Conservation (phyloP, 2,888 invertebrate genomes). For the Diaphora mendica region DNA sequence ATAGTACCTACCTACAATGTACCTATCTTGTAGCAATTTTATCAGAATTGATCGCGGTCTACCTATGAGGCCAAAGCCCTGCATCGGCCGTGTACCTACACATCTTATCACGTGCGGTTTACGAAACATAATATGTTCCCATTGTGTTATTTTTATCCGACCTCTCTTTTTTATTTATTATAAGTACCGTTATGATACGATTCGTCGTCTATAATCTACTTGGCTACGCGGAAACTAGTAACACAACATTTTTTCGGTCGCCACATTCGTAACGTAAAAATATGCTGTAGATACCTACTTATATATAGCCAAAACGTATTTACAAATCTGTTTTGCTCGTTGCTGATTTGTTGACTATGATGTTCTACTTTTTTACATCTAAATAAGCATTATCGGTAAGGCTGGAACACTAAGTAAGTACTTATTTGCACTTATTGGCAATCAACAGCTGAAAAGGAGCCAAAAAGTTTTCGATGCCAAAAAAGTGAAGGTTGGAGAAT, state of each 20-base stretch:
- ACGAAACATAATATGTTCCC: conserved; percentile 52
- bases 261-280: conserved; percentile 12
- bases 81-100: conserved; percentile 22
- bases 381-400: not conserved
- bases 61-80: conserved; percentile 30
- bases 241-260: conserved; percentile 34
- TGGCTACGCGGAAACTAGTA: conserved; percentile 38
- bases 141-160: conserved; percentile 61
- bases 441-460: not conserved
- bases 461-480: not conserved
- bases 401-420: not conserved
- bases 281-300: conserved; percentile 7
- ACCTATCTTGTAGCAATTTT: conserved; percentile 35
- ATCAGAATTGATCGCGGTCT: conserved; percentile 57
- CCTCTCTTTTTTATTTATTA: conserved; percentile 42
- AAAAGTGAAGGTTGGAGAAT: not conserved
- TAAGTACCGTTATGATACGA: conserved; percentile 43
- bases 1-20: conserved; percentile 24
- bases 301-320: not conserved
- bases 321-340: not conserved
- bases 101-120: conserved; percentile 56
- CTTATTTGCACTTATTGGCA: not conserved
- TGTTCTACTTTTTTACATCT: not conserved
- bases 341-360: not conserved
- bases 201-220: conserved; percentile 28